Percentiles rank a stretch among this genome's conserved stretches.
Evolutionary conservation across 92 coral and sea anemone genomes (phyloP).

Genomic region (Nematostella vectensis): DNA sequence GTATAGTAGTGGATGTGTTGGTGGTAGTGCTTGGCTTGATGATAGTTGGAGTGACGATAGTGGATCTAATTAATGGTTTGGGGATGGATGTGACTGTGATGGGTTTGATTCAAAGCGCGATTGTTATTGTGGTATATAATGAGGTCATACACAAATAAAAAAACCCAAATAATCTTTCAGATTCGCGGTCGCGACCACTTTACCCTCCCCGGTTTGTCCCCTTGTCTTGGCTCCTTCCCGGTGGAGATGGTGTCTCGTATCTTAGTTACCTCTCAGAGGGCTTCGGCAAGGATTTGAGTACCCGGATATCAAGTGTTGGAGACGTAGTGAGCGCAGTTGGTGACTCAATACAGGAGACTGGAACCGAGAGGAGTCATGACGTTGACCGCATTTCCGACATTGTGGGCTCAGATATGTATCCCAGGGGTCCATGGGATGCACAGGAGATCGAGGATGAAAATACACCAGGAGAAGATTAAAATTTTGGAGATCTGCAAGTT

Average conservation of each 20-base stretch:
- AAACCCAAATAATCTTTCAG: too few species aligned
- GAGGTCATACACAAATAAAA: too few species aligned
- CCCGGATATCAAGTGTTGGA: slow-evolving; percentile 46
- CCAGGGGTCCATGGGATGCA: not conserved
- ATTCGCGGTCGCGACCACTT: too few species aligned
- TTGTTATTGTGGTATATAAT: too few species aligned
- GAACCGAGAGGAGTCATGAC: slow-evolving; percentile 23
- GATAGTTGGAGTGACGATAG: too few species aligned
- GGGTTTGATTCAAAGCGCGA: too few species aligned
- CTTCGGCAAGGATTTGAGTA: slow-evolving; percentile 53
- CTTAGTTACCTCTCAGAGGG: slow-evolving; percentile 55
- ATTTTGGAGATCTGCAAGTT: not conserved
- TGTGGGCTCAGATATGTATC: slow-evolving; percentile 47
- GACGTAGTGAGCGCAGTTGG: slow-evolving; percentile 50
- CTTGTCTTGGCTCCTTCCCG: slow-evolving; percentile 40
- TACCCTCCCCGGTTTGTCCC: slow-evolving; percentile 28
- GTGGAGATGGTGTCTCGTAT: slow-evolving; percentile 60
- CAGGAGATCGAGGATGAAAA: not conserved
- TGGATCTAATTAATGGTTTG: too few species aligned
- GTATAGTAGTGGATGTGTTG: too few species aligned
- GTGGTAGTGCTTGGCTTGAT: too few species aligned
- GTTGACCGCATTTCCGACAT: slow-evolving; percentile 53
- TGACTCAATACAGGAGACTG: slow-evolving; percentile 39
- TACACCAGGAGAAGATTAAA: not conserved
- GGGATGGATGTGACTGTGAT: too few species aligned